These are phyloP conservation scores for Butastur rufipennis DNA, from an alignment of 2,113 vertebrate species.

Conservation along the genomic window DNA sequence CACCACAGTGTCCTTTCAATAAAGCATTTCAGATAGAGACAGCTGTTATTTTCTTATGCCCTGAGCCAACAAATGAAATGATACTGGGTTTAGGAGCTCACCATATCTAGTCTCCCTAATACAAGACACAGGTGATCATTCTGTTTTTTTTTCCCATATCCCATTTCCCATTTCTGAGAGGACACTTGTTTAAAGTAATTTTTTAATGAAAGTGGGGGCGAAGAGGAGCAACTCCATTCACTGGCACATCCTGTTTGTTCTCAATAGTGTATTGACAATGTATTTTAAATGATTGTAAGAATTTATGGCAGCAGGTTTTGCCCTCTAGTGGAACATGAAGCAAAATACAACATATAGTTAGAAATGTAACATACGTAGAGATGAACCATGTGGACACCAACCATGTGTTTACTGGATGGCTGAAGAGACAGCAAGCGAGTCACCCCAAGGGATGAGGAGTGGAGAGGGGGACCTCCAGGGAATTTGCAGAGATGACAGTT, in stretches of 20 bases:
- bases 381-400: background rate
- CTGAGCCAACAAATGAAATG: background rate
- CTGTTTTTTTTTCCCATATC: background rate
- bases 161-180: background rate
- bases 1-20: background rate
- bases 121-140: background rate
- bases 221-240: background rate
- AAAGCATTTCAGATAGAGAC: background rate
- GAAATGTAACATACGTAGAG: background rate
- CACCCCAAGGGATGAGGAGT: background rate
- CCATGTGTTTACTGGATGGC: background rate
- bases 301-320: background rate
- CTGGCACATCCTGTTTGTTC: background rate
- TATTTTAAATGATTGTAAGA: background rate
- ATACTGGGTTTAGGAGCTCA: background rate
- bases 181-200: background rate
- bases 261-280: background rate
- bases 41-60: background rate
- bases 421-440: background rate
- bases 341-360: background rate
- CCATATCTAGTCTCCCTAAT: background rate
- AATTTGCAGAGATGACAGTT: background rate
- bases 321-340: conserved; percentile 47
- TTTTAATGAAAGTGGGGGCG: background rate
- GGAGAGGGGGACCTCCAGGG: background rate